Evolutionary conservation across 1,140 invertebrate genomes (phyloP), one percentile per base, ranked within the genome.

Genomic region (Laodelphax striatellus): DNA sequence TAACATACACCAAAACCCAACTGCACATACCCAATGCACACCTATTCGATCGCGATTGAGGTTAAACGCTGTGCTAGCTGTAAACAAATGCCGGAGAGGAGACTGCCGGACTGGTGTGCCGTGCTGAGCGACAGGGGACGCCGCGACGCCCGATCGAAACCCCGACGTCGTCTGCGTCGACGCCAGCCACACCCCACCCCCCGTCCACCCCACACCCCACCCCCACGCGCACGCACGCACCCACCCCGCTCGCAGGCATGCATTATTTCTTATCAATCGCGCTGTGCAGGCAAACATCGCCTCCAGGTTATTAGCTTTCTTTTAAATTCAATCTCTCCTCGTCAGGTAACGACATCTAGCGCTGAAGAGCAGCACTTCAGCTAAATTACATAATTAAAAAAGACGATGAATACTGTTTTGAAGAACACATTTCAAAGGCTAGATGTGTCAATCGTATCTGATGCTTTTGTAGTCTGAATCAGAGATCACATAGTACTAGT

Each of bases 61-160:
- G 21, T 50, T 19, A 50, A 50, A 50, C 46, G 46, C 16, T 1
- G 9, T 11, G 46, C 6, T 10, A 9, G 16, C 16, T 10, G 21
- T 50, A 50, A 50, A 50, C 46, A 50, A 50, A 50, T 11, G 46
- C 9, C 46, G 11, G 10, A 50, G 6, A 4, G 8, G 46, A 16
- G 21, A 50, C 24, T 28, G 21, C 46, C 46, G 46, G 24, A 31
- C 19, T 24, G 19, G 21, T n/a, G n/a, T n/a, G n/a, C n/a, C n/a
- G n/a, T n/a, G n/a, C 16, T 9, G 53, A 38, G 53, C 16, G 24
- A 28, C 31, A 28, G 16, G 53, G 31, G 46, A 34, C 16, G 19
- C n/a, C 42, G 11, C 11, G 57, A 57, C 31, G 56, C 22, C 44
- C 44, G 57, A 59, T 59, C 57, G 57, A 59, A 59, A 31, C 13